Evolutionary conservation across 2,113 vertebrate genomes (phyloP), one percentile per base, ranked within the genome.

Genomic region (Nycticebus coucang): DNA sequence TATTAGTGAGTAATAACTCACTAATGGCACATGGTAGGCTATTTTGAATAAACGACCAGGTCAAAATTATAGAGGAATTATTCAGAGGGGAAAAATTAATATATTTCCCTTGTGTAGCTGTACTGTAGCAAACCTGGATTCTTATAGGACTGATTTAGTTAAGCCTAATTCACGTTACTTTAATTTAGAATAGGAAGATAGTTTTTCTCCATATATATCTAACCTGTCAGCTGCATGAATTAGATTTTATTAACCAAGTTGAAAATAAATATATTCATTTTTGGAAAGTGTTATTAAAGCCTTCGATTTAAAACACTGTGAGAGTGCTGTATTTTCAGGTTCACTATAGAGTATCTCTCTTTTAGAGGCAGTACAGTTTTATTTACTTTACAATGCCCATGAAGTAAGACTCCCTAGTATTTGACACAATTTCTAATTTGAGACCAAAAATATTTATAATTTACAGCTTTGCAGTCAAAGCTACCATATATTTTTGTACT

Each of bases 181-280:
- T 93, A 55, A 89, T 90, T 88, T 81, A 92, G 75, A 93, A 30
- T 93, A 84, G 60, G 66, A 85, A 95, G 91, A 71, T 12, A 53
- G 35, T 77, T 94, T 93, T 96, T 93, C 68, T 81, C 30, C 78
- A 17, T 50, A 50, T 82, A 45, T 55, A 41, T 79, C 0, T 0
- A 77, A 60, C 82, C 60, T 75, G 7, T 95, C 94, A 87, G 33
- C 57, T 86, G 8, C 55, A 41, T 91, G 55, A 93, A 66, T 89
- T 95, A 93, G 62, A 86, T 89, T 94, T 91, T 82, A 74, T 96
- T 94, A 94, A 85, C 68, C 10, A 74, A 89, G 33, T 93, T 93
- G 83, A 95, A 92, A 95, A 91, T 91, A 77, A 85, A 75, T 82
- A 19, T 15, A 50, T 91, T 96, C 1, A 55, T 69, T 93, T 92